phyloP scores from a whole-genome alignment of 1,140 invertebrate genomes.

The Zaprionus taronus region DNA sequence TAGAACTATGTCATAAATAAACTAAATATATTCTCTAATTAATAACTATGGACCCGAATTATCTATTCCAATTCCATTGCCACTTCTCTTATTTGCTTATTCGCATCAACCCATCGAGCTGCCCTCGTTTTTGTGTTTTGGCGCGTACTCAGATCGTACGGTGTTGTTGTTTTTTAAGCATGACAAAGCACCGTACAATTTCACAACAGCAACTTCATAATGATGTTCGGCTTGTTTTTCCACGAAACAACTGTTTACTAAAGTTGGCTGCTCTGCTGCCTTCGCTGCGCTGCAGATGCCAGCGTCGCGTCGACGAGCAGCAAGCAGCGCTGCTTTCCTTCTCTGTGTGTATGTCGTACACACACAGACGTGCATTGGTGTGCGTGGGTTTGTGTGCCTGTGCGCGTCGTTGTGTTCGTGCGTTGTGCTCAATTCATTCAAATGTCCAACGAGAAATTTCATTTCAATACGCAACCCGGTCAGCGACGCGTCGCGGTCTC shows the following conservation, averaged over 20 bases:
- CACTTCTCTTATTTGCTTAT: neutral
- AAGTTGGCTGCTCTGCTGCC: constrained; percentile 44
- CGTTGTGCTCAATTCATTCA: constrained; percentile 76
- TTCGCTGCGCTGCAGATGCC: constrained; percentile 36
- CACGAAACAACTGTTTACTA: constrained; percentile 82
- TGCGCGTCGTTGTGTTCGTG: constrained; percentile 26
- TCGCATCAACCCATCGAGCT: neutral
- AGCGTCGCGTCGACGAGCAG: constrained; percentile 31
- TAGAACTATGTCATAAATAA: too few relatives aligned
- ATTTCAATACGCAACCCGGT: constrained; percentile 68
- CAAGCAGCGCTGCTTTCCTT: constrained; percentile 35
- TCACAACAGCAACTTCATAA: constrained; percentile 81
- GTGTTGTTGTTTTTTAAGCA: constrained; percentile 73
- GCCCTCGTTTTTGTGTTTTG: constrained; percentile 64
- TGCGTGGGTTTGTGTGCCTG: constrained; percentile 1
- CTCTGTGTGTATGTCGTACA: constrained; percentile 11
- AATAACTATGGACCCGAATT: neutral
- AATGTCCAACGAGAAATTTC: constrained; percentile 71
- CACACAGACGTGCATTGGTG: neutral
- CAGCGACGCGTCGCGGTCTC: constrained; percentile 47
- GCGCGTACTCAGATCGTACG: constrained; percentile 70
- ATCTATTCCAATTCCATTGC: neutral
- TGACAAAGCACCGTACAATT: constrained; percentile 82
- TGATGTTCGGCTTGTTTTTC: constrained; percentile 82
- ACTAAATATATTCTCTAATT: too few relatives aligned